Percentiles rank a stretch among this genome's conserved stretches.
Conservation (phyloP, 2,113 vertebrate species). For the Hassar affinis region DNA sequence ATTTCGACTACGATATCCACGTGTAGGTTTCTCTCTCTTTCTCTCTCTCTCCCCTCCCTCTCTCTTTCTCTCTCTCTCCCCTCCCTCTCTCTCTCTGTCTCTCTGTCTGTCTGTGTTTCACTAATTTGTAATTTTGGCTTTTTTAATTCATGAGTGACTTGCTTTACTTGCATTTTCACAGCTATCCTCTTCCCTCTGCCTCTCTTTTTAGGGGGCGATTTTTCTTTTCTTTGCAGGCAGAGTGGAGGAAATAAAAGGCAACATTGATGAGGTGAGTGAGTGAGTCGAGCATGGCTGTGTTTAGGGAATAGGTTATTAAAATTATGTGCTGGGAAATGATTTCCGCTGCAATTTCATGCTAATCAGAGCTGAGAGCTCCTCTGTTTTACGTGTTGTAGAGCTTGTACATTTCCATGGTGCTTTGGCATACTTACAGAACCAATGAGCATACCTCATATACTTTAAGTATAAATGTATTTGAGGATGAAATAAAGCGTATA, state of each 20-base stretch:
- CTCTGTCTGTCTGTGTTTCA: neutral
- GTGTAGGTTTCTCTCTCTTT: constrained; percentile 59
- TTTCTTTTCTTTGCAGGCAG: constrained; percentile 83
- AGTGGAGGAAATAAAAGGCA: constrained; percentile 80
- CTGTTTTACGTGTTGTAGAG: neutral
- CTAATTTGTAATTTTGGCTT: neutral
- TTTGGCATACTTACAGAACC: neutral
- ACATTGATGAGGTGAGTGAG: constrained; percentile 76
- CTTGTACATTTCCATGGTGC: neutral
- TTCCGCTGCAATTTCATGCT: neutral
- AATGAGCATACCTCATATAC: neutral
- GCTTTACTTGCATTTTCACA: neutral
- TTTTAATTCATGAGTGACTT: neutral
- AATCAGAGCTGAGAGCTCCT: neutral
- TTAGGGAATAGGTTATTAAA: neutral
- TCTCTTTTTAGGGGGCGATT: constrained; percentile 74
- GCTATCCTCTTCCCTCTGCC: neutral
- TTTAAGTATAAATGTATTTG: neutral
- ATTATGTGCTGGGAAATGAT: neutral
- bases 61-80: neutral
- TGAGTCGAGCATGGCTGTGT: neutral
- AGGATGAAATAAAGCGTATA: neutral
- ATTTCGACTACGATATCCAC: constrained; percentile 73
- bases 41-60: too few species aligned
- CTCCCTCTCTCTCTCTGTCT: neutral